A percentile compares a stretch with the other conserved stretches of the same genome.
These are phyloP conservation scores for Brachyopa scutellaris DNA, from an alignment of 2,888 invertebrate genomes.

Conservation along the genomic window DNA sequence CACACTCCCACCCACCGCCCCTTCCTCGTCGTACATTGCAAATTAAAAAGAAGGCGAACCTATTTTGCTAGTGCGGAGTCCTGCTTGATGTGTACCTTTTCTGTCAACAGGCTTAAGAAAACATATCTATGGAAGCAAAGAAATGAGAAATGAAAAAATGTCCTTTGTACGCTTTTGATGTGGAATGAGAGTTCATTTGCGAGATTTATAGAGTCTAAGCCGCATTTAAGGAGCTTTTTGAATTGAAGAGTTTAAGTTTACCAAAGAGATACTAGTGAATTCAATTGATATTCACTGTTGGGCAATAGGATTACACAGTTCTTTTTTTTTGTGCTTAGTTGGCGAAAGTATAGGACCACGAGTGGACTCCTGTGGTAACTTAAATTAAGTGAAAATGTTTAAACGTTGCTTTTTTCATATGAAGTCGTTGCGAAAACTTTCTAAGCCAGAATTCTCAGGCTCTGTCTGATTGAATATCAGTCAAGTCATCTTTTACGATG, in stretches of 20 bases:
- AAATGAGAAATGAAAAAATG: constrained; percentile 29
- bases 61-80: constrained; percentile 40
- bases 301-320: no score
- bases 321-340: no score
- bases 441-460: no score
- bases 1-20: constrained; percentile 9
- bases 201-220: constrained; percentile 38
- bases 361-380: no score
- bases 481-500: no score
- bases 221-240: not conserved
- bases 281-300: no score
- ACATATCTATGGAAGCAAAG: constrained; percentile 4
- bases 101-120: constrained; percentile 54
- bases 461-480: no score
- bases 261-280: no score
- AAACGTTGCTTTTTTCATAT: no score
- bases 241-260: constrained; percentile 11
- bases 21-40: not conserved
- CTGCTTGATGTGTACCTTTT: constrained; percentile 30
- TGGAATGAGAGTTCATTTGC: constrained; percentile 10
- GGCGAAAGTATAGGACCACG: no score
- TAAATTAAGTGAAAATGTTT: no score
- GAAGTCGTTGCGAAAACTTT: no score
- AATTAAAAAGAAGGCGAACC: constrained; percentile 7
- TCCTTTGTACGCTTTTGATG: constrained; percentile 53